Evolutionary conservation across 2,888 invertebrate genomes (phyloP), one percentile per base, ranked within the genome.

Genomic region (Myathropa florea): DNA sequence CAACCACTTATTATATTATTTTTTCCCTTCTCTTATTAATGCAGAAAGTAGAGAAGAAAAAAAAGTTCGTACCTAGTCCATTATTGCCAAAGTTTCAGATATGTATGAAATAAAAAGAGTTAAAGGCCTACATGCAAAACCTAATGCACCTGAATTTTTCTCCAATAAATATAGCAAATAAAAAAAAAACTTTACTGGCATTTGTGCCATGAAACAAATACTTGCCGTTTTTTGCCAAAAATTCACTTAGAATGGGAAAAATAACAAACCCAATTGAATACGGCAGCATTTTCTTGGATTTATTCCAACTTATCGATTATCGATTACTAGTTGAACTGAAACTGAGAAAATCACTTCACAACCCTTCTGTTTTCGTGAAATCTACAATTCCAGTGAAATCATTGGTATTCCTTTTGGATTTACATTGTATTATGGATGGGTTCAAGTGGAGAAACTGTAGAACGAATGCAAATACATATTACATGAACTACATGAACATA

Each of bases 351-450:
- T 36, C 63, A 63, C 9, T 21, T 63, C 30, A 33, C 18, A 63
- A 21, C 23, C 63, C 33, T 63, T 36, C 33, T 23, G 23, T 59
- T 63, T 23, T 36, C 30, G 12, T 33, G 23, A 10, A 18, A 33
- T 63, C 33, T 68, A 60, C 57, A 59, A 68, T 81, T 68, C 55
- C 10, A 28, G 6, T n/a, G 7, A 46, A 46, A 46, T 46, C 46
- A 46, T 18, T 18, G n/a, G n/a, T 7, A 46, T 46, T 46, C 18
- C 7, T 18, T 7, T 18, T 18, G 46, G 7, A 6, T 7, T 46
- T 46, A 46, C 18, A 46, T 46, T 46, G 18, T 18, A 18, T 6
- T 18, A 18, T 2, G 18, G 33, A 3, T 12, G 33, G 10, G 3
- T 33, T 0, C 33, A n/a, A 18, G 7, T 1, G 46, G 46, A 18